These are phyloP conservation scores for Eulithis testata DNA, from an alignment of 2,888 invertebrate genomes.

Conservation along the genomic window DNA sequence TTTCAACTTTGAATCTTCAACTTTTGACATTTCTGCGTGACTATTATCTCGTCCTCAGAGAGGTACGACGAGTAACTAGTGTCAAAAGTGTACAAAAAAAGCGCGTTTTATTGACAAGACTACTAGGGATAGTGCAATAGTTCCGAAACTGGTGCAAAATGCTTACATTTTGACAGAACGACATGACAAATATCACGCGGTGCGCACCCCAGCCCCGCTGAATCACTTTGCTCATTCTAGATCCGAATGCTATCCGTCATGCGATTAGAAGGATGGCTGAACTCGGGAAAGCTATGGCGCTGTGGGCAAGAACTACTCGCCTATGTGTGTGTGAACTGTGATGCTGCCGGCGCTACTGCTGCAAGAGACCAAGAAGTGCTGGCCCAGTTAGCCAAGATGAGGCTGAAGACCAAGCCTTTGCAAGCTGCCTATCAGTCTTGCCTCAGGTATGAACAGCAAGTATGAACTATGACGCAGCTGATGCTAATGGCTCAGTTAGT, in stretches of 20 bases:
- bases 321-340: slow-evolving; percentile 95
- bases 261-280: slow-evolving; percentile 96
- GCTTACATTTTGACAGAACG: too few relatives aligned
- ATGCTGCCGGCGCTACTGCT: slow-evolving; percentile 84
- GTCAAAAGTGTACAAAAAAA: too few relatives aligned
- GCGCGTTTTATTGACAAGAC: too few relatives aligned
- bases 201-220: too few relatives aligned
- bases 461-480: background rate
- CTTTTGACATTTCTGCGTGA: too few relatives aligned
- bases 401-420: slow-evolving; percentile 96
- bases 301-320: slow-evolving; percentile 96
- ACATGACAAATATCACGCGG: too few relatives aligned
- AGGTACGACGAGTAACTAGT: too few relatives aligned
- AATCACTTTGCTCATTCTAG: slow-evolving; percentile 52
- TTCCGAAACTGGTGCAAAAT: too few relatives aligned
- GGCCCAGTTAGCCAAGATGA: slow-evolving; percentile 93
- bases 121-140: too few relatives aligned
- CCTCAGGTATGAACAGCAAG: slow-evolving; percentile 71
- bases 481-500: too few relatives aligned
- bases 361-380: slow-evolving; percentile 90
- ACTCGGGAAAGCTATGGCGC: slow-evolving; percentile 97
- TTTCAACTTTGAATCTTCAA: too few relatives aligned
- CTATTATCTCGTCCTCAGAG: too few relatives aligned
- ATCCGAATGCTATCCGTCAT: slow-evolving; percentile 91
- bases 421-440: slow-evolving; percentile 95